A percentile compares a stretch with the other conserved stretches of the same genome.
Conservation (phyloP, 2,797 vertebrate genomes). For the Champsocephalus gunnari region DNA sequence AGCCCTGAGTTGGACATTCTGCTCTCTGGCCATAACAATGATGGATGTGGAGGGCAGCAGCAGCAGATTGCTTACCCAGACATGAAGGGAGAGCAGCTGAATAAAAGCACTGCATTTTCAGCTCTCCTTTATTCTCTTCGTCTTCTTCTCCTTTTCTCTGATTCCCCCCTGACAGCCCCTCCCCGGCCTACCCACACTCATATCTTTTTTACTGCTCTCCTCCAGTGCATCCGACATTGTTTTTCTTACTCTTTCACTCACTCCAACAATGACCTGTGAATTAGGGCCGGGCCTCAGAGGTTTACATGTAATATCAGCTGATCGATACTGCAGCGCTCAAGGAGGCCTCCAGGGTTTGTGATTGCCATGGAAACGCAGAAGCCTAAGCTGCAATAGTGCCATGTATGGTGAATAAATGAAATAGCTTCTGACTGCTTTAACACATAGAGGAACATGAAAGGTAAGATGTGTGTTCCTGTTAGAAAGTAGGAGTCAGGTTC, state of each 20-base stretch:
- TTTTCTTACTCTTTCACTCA: slow-evolving; percentile 47
- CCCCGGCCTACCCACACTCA: neutral
- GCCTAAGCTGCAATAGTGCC: slow-evolving; percentile 15
- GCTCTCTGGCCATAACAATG: slow-evolving; percentile 77
- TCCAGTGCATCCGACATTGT: slow-evolving; percentile 22
- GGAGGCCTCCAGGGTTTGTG: slow-evolving; percentile 31
- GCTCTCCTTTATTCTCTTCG: slow-evolving; percentile 34
- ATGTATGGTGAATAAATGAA: slow-evolving; percentile 39
- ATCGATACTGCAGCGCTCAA: slow-evolving; percentile 49
- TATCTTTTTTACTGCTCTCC: slow-evolving; percentile 28
- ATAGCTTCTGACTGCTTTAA: slow-evolving; percentile 21
- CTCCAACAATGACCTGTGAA: slow-evolving; percentile 61
- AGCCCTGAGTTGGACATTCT: slow-evolving; percentile 70
- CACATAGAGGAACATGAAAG: slow-evolving; percentile 4
- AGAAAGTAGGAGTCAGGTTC: neutral
- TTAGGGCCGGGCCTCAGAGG: slow-evolving; percentile 45
- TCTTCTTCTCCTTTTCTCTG: slow-evolving; percentile 45
- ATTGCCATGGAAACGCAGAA: slow-evolving; percentile 54
- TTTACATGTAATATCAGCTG: slow-evolving; percentile 60
- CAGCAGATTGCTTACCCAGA: slow-evolving; percentile 83
- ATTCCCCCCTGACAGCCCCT: slow-evolving; percentile 33
- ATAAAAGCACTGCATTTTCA: slow-evolving; percentile 68
- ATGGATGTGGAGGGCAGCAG: slow-evolving; percentile 77
- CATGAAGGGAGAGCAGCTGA: slow-evolving; percentile 80
- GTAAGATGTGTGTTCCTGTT: slow-evolving; percentile 2